phyloP scores from a whole-genome alignment of 2,797 vertebrate species.

The Syngnathus rostellatus region DNA sequence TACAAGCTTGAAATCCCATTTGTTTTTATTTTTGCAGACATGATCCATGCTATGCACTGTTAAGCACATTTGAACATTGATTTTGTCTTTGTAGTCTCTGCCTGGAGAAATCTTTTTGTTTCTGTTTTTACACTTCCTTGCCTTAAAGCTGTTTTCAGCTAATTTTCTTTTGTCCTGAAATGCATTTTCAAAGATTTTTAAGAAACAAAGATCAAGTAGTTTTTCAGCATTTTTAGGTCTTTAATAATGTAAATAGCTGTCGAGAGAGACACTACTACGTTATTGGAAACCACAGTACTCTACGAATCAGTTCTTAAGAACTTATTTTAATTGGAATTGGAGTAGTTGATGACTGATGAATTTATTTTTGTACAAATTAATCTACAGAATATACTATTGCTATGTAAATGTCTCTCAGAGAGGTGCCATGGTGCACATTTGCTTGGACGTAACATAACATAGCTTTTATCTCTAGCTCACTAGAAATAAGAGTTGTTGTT shows the following conservation, averaged over 20 bases:
- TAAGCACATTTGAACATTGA: conserved; percentile 38
- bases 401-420: not conserved
- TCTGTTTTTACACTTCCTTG: not conserved
- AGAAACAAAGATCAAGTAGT: not conserved
- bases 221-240: not conserved
- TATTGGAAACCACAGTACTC: too few relatives aligned
- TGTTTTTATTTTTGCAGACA: conserved; percentile 26
- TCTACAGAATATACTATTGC: not conserved
- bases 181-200: too few relatives aligned
- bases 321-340: not conserved
- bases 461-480: not conserved
- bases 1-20: conserved; percentile 35
- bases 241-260: too few relatives aligned
- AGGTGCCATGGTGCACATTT: not conserved
- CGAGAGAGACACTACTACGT: too few relatives aligned
- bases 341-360: not conserved
- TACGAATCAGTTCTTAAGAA: too few relatives aligned
- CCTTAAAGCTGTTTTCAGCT: not conserved
- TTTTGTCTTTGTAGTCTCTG: conserved; percentile 14
- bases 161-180: not conserved
- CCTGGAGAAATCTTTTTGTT: conserved; percentile 23
- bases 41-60: conserved; percentile 39
- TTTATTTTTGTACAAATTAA: not conserved
- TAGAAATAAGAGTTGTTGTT: not conserved
- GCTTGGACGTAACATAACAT: not conserved